Evolutionary conservation across 2,797 vertebrate genomes (phyloP).

Genomic region (Chrysocyon brachyurus): DNA sequence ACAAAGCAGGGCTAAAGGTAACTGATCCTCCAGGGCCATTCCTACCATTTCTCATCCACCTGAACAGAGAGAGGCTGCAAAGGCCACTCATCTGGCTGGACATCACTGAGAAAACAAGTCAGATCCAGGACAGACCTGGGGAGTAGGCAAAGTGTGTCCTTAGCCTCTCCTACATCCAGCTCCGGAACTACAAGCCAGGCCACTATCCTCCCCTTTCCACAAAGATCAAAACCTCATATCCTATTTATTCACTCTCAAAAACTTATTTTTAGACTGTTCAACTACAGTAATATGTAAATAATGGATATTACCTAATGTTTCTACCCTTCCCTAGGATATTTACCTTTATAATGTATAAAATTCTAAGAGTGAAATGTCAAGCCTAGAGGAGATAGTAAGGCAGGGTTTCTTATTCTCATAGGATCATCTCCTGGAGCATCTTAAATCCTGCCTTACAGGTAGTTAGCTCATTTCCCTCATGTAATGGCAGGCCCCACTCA

Average conservation of each 20-base stretch:
- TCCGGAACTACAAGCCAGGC: not conserved
- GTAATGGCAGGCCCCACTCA: not conserved
- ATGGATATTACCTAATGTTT: not conserved
- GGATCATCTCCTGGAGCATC: not conserved
- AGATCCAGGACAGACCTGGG: not conserved
- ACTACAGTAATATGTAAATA: not conserved
- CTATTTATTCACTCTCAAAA: not conserved
- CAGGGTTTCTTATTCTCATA: not conserved
- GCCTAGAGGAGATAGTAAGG: not conserved
- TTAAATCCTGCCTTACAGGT: not conserved
- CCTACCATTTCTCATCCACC: not conserved
- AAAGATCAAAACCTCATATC: not conserved
- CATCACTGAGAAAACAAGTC: not conserved
- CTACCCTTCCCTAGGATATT: not conserved
- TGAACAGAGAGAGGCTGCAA: not conserved
- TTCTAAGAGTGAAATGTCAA: constrained; percentile 16
- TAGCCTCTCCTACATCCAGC: not conserved
- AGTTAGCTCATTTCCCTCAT: not conserved
- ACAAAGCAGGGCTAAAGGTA: not conserved
- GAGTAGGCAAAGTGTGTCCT: not conserved
- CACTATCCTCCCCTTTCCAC: not conserved
- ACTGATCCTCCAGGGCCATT: not conserved
- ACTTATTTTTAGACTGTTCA: not conserved
- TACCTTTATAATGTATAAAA: not conserved
- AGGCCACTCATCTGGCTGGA: not conserved